Evolutionary conservation across 2,113 vertebrate genomes (phyloP), one percentile per base, ranked within the genome.

Genomic region (Irena cyanogastra): DNA sequence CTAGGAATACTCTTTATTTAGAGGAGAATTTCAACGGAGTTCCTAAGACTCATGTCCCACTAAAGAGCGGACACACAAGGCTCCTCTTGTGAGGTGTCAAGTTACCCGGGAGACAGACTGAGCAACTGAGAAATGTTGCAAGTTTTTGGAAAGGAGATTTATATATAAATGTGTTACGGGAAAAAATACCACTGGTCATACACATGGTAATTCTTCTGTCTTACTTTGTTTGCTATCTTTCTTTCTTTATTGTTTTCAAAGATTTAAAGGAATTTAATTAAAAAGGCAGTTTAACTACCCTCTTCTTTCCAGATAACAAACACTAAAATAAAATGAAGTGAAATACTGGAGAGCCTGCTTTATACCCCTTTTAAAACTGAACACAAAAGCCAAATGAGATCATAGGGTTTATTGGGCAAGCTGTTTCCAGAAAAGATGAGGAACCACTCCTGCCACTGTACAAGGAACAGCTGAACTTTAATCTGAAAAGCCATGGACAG

Each of bases 231-330:
- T 95, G 94, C 91, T 83, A 60, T 90, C 72, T 60, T 89, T 96
- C 89, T 53, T 81, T 89, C 93, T 89, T 89, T 81, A 70, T 92
- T 96, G 95, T 97, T 97, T 90, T 90, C 86, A 75, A 35, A 94
- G 93, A 95, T 95, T 96, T 96, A 97, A 94, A 87, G 86, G 94
- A 94, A 91, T 92, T 96, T 96, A 96, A 97, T 97, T 96, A 93
- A 96, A 95, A 93, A 95, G 89, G 93, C 95, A 91, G 76, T 97
- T 97, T 95, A 92, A 94, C 93, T 83, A 78, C 80, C 61, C 86
- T 91, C 72, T 95, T 92, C 83, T 95, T 92, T 92, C 83, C 91
- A 91, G 68, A 95, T 91, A 93, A 71, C 93, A 95, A 92, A 89
- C 86, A 90, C 35, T 93, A 64, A 92, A 92, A 87, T 70, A 93